phyloP scores from a whole-genome alignment of 2,888 invertebrate genomes.

The Philereme transversata region DNA sequence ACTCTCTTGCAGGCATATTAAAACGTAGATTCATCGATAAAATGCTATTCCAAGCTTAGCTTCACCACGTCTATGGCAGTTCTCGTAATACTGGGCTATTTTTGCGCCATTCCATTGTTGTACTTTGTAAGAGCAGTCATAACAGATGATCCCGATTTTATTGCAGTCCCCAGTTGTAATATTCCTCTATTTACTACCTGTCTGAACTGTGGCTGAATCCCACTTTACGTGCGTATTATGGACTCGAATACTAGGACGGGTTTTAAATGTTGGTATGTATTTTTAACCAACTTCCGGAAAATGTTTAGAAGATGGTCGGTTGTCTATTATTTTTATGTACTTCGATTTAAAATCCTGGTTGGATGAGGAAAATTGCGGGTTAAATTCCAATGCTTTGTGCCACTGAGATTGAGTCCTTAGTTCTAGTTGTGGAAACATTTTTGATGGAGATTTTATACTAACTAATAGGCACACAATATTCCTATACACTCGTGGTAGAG shows the following conservation, averaged over 20 bases:
- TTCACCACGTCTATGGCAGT: conserved; percentile 6
- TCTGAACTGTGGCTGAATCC: conserved; percentile 33
- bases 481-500: too few species aligned
- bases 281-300: neutral
- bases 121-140: conserved; percentile 67
- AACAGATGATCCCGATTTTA: conserved; percentile 78
- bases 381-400: too few species aligned
- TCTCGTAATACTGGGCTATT: conserved; percentile 45
- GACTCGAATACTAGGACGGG: conserved; percentile 5
- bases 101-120: conserved; percentile 75
- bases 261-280: neutral
- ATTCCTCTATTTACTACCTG: conserved; percentile 56
- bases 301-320: too few species aligned
- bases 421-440: too few species aligned
- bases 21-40: conserved; percentile 12
- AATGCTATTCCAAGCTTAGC: conserved; percentile 7
- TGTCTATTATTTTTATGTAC: too few species aligned
- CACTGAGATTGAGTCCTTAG: too few species aligned
- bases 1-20: neutral
- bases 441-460: too few species aligned
- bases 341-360: too few species aligned
- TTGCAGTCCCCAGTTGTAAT: conserved; percentile 69
- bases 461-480: too few species aligned
- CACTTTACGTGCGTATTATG: conserved; percentile 22
- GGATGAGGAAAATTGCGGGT: too few species aligned